Percentiles rank a stretch among this genome's conserved stretches.
Conservation (phyloP, 2,797 vertebrate genomes). For the Chiloscyllium punctatum region DNA sequence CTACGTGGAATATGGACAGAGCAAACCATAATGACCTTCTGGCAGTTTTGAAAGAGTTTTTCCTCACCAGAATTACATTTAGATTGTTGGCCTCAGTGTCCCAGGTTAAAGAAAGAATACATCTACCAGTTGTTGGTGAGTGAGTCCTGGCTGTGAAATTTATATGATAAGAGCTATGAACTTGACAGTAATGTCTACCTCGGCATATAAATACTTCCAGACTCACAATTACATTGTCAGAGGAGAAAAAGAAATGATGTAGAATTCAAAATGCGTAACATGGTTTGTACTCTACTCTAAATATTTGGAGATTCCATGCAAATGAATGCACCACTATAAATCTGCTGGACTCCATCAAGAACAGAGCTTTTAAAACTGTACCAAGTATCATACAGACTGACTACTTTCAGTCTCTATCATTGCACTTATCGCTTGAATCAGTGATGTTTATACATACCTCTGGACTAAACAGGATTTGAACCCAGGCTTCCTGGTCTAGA, state of each 20-base stretch:
- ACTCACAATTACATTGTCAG: not conserved
- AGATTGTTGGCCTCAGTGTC: not conserved
- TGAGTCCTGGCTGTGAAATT: not conserved
- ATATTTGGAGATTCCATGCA: not conserved
- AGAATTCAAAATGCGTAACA: not conserved
- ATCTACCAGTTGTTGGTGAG: not conserved
- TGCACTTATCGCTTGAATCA: too few species aligned
- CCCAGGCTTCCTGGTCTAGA: too few species aligned
- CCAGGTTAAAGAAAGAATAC: not conserved
- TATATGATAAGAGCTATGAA: not conserved
- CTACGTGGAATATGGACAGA: not conserved
- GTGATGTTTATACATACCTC: too few species aligned
- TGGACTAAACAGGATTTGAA: too few species aligned
- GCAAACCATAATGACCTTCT: not conserved
- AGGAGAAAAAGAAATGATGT: too few species aligned
- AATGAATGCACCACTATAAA: not conserved
- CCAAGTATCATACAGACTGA: not conserved
- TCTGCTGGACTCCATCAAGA: not conserved
- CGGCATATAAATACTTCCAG: not conserved
- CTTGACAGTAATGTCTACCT: not conserved
- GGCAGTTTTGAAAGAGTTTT: not conserved
- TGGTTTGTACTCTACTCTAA: not conserved
- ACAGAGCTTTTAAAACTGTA: not conserved
- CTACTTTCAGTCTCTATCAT: constrained; percentile 32
- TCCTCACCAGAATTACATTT: not conserved